Evolutionary conservation across 2,888 invertebrate genomes (phyloP).

Genomic region (Cephus pulcher): DNA sequence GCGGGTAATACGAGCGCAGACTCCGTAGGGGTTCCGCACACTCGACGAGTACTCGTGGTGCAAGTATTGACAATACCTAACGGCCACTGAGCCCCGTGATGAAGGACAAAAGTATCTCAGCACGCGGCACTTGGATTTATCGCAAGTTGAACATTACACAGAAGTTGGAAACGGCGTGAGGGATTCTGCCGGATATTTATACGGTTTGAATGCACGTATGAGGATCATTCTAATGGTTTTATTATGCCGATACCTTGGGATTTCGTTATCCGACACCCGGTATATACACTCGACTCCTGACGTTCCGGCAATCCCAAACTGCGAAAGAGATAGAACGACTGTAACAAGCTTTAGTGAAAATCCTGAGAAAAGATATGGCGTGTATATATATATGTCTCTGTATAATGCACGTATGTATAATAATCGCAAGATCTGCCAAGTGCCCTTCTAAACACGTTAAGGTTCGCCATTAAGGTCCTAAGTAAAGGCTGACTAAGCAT

Average conservation of each 20-base stretch:
- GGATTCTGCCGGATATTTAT: conserved; percentile 65
- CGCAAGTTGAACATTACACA: conserved; percentile 60
- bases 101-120: conserved; percentile 16
- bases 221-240: conserved; percentile 67
- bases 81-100: not conserved
- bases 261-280: not conserved
- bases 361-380: not conserved
- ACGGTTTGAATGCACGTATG: conserved; percentile 66
- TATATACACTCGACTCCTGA: not conserved
- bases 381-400: not conserved
- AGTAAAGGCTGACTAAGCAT: conserved; percentile 65
- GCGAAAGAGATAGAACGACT: not conserved
- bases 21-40: conserved; percentile 54
- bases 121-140: conserved; percentile 57
- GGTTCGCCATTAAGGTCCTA: conserved; percentile 56
- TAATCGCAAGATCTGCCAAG: not conserved
- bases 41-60: conserved; percentile 20
- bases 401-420: not conserved
- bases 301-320: not conserved
- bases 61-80: conserved; percentile 19
- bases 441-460: conserved; percentile 16
- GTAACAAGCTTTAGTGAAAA: not conserved
- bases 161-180: conserved; percentile 63
- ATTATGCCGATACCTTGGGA: conserved; percentile 59
- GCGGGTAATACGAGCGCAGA: conserved; percentile 55